Evolutionary conservation across 2,797 vertebrate species (phyloP).

Genomic region (Enteromius afrohamiltoni): DNA sequence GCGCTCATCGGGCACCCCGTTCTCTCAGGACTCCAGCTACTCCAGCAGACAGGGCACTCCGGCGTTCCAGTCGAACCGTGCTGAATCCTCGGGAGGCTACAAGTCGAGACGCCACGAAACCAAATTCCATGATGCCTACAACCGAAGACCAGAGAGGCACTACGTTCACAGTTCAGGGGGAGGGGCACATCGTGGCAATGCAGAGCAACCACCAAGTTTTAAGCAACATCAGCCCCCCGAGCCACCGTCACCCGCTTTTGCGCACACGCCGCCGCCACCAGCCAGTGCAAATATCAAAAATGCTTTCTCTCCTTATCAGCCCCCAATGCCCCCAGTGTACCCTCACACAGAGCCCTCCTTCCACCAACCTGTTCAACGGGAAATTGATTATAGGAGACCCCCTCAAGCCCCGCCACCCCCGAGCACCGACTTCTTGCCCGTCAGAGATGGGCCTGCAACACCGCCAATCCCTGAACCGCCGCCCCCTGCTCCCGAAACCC

Average conservation of each 20-base stretch:
- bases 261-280: constrained; percentile 86
- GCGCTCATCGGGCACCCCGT: constrained; percentile 87
- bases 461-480: constrained; percentile 83
- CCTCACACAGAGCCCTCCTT: constrained; percentile 75
- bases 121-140: constrained; percentile 96
- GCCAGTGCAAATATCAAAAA: constrained; percentile 85
- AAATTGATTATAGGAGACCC: constrained; percentile 85
- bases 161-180: constrained; percentile 87
- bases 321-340: constrained; percentile 79
- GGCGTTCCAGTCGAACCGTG: constrained; percentile 86
- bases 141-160: constrained; percentile 90
- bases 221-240: constrained; percentile 88
- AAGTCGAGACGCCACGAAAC: constrained; percentile 90
- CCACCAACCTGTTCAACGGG: constrained; percentile 77
- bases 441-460: constrained; percentile 87
- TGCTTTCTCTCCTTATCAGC: constrained; percentile 91
- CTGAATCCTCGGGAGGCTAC: constrained; percentile 80
- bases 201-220: constrained; percentile 78
- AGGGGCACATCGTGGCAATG: constrained; percentile 64
- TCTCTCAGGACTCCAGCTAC: constrained; percentile 95
- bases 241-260: constrained; percentile 85
- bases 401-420: constrained; percentile 76
- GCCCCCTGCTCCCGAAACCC: constrained; percentile 69
- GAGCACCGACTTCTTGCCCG: constrained; percentile 76
- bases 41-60: constrained; percentile 95